These are phyloP conservation scores for Cynodonichthys magdalenae DNA, from an alignment of 2,797 vertebrate genomes.

Conservation along the genomic window DNA sequence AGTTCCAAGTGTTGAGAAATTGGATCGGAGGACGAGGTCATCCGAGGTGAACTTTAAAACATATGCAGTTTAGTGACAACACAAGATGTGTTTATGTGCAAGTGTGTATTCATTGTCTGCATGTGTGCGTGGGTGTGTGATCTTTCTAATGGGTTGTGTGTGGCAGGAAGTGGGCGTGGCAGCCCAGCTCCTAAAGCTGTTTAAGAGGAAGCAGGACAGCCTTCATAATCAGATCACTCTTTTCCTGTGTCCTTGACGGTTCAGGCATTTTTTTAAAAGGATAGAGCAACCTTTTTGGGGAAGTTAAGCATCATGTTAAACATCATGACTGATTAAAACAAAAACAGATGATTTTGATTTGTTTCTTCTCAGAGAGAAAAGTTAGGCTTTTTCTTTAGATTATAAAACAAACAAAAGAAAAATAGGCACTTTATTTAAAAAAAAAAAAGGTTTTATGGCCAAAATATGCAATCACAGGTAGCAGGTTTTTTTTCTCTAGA, in stretches of 20 bases:
- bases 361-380: too few relatives aligned
- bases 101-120: background rate
- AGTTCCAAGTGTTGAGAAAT: conserved; percentile 26
- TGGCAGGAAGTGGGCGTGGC: conserved; percentile 58
- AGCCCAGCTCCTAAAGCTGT: conserved; percentile 22
- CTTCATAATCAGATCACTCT: conserved; percentile 44
- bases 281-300: background rate
- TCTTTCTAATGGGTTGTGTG: conserved; percentile 36
- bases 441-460: too few relatives aligned
- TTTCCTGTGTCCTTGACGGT: conserved; percentile 55
- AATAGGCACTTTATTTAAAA: too few relatives aligned
- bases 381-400: too few relatives aligned
- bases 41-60: conserved; percentile 29
- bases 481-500: too few relatives aligned
- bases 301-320: background rate
- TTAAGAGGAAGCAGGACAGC: conserved; percentile 59
- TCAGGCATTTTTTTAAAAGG: conserved; percentile 15
- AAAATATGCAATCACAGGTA: too few relatives aligned
- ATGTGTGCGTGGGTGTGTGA: conserved; percentile 14
- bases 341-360: background rate
- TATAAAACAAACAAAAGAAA: too few relatives aligned
- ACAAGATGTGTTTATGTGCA: conserved; percentile 1
- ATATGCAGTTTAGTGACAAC: background rate
- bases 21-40: background rate
- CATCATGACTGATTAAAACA: background rate